Evolutionary conservation across 2,797 vertebrate species (phyloP), one percentile per base, ranked within the genome.

Genomic region (Trachops cirrhosus): DNA sequence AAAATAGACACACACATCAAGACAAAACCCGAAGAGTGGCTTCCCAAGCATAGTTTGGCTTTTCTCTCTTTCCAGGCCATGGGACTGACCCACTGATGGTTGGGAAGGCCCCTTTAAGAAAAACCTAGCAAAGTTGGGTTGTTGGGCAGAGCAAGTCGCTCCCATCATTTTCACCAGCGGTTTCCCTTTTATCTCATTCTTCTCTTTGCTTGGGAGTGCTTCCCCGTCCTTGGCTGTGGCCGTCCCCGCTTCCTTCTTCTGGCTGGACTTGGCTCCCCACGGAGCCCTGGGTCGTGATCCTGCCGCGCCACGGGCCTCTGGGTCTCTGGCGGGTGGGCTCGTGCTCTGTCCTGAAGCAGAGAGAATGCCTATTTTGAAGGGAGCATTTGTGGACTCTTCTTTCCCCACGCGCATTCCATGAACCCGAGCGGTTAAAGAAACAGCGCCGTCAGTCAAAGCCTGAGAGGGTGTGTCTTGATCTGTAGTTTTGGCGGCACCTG

Each of bases 341-440:
- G 18, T 4, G 8, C 46, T 7, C 22, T 62, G 15, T 1, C 52
- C 83, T 34, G 41, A 32, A 10, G 41, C 39, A 34, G 37, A 64
- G 29, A 64, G 82, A 59, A 92, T n/a, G 93, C 32, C 73, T 85
- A 9, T 93, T 96, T 95, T 97, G 96, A 97, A 97, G 91, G 88
- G 95, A 96, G 67, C 39, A 89, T 94, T 95, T 96, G 95, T 96
- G 92, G 90, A 94, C 90, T 92, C 90, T 94, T 95, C 70, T 86
- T 96, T 85, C 16, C 75, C 70, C 32, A 68, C 22, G 50, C 6
- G 2, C 12, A 1, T 15, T 32, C 29, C 29, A 16, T 32, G 29
- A 62, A 32, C 12, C 29, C 5, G 62, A 8, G 29, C 26, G 5
- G 26, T 11, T 32, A n/a, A 16, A n/a, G 5, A 5, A 3, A 15